phyloP scores from a whole-genome alignment of 37 sponge, comb jelly and placozoan genomes.

The Halisarca cf. caerulea region DNA sequence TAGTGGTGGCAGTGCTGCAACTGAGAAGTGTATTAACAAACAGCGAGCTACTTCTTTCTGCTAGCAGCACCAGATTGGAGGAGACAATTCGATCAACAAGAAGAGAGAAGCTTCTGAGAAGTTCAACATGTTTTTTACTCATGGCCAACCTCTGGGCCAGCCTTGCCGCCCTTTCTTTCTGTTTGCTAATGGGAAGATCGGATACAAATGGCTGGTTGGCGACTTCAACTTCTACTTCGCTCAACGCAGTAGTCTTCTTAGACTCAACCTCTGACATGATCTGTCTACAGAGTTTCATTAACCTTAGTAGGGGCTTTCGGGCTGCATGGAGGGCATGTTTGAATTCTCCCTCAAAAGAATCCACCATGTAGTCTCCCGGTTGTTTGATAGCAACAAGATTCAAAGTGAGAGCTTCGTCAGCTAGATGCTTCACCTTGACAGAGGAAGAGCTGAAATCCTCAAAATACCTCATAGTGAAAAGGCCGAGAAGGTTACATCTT shows the following conservation, averaged over 20 bases:
- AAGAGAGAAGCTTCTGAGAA: constrained; percentile 33
- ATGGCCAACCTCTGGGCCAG: constrained; percentile 37
- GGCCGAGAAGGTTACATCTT: background rate
- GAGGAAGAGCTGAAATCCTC: constrained; percentile 37
- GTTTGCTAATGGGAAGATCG: constrained; percentile 63
- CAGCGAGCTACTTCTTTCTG: background rate
- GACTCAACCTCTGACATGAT: constrained; percentile 34
- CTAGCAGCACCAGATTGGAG: constrained; percentile 37
- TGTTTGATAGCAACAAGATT: constrained; percentile 22
- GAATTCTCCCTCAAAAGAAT: background rate
- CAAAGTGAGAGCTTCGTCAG: constrained; percentile 55
- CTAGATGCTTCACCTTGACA: constrained; percentile 44
- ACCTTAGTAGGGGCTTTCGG: constrained; percentile 33
- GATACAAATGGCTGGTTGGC: constrained; percentile 55
- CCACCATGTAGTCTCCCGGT: constrained; percentile 25
- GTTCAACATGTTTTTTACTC: constrained; percentile 24
- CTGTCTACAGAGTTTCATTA: constrained; percentile 60
- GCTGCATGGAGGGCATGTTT: background rate
- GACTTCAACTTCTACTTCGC: constrained; percentile 27
- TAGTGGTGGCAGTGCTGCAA: background rate
- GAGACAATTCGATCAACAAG: constrained; percentile 52
- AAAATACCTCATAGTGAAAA: constrained; percentile 32
- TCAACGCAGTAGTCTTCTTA: background rate
- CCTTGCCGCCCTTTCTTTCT: constrained; percentile 32
- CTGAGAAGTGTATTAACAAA: constrained; percentile 23